phyloP scores from a whole-genome alignment of 2,113 vertebrate species.

The Struthidea cinerea region DNA sequence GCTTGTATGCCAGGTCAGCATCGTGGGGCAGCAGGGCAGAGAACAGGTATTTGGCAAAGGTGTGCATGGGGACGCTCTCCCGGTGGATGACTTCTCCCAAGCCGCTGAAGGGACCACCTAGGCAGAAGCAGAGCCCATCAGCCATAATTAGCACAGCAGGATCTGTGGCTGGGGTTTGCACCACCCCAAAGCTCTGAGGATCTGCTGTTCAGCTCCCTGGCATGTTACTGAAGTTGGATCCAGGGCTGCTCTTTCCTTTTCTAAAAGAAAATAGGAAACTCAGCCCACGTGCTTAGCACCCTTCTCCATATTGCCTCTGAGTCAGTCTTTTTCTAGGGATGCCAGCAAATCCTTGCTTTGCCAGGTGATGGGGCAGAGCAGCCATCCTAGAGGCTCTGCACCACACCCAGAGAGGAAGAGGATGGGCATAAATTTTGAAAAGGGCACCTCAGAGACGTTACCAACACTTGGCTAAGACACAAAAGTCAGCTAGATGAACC shows the following conservation, averaged over 20 bases:
- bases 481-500: background rate
- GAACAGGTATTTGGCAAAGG: conserved; percentile 97
- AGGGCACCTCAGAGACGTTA: background rate
- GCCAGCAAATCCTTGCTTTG: background rate
- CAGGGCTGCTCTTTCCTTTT: background rate
- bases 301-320: background rate
- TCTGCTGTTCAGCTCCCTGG: background rate
- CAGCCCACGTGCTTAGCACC: background rate
- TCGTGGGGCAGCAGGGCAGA: conserved; percentile 93
- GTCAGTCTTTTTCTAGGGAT: background rate
- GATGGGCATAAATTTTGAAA: background rate
- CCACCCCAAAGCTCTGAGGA: background rate
- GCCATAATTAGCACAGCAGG: background rate
- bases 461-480: background rate
- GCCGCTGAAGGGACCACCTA: conserved; percentile 96
- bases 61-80: conserved; percentile 98
- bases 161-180: background rate
- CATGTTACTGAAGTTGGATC: background rate
- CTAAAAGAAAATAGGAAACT: background rate
- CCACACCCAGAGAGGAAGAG: background rate
- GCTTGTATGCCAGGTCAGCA: conserved; percentile 92
- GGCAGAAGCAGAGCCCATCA: conserved; percentile 37
- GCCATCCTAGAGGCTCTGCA: background rate
- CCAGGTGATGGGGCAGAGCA: background rate
- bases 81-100: conserved; percentile 96